Conservation (phyloP, 1,140 invertebrate genomes). For the Euwallacea similis region DNA sequence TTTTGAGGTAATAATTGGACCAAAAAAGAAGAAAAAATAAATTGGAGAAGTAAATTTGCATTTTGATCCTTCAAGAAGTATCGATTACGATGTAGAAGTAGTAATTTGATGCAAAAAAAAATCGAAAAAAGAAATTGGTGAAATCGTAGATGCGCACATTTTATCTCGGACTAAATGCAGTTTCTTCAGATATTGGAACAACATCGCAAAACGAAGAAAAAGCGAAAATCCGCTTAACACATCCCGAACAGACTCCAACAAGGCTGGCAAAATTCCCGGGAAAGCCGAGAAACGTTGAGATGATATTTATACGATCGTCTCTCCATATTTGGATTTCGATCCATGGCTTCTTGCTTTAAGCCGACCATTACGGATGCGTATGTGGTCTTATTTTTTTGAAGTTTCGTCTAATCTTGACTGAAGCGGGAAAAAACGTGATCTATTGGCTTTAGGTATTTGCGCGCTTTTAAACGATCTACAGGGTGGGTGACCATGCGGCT, state of each 20-base stretch:
- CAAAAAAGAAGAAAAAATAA: too few relatives aligned
- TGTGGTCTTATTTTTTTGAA: constrained; percentile 6
- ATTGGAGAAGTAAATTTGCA: too few relatives aligned
- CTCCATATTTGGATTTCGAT: constrained; percentile 4
- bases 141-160: too few relatives aligned
- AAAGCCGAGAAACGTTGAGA: constrained; percentile 6
- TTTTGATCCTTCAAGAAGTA: too few relatives aligned
- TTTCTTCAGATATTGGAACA: too few relatives aligned
- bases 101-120: too few relatives aligned
- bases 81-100: too few relatives aligned
- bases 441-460: constrained; percentile 1
- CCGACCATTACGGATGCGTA: constrained; percentile 2
- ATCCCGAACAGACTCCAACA: constrained; percentile 2
- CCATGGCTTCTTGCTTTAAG: background rate
- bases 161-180: too few relatives aligned
- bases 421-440: background rate
- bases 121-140: too few relatives aligned
- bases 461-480: background rate
- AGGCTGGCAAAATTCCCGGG: constrained; percentile 7
- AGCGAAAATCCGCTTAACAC: background rate
- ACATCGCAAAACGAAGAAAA: too few relatives aligned
- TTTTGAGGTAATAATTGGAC: too few relatives aligned
- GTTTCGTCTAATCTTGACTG: background rate
- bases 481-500: background rate
- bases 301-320: constrained; percentile 5